phyloP scores from a whole-genome alignment of 2,888 invertebrate genomes.

The Cistogaster globosa region DNA sequence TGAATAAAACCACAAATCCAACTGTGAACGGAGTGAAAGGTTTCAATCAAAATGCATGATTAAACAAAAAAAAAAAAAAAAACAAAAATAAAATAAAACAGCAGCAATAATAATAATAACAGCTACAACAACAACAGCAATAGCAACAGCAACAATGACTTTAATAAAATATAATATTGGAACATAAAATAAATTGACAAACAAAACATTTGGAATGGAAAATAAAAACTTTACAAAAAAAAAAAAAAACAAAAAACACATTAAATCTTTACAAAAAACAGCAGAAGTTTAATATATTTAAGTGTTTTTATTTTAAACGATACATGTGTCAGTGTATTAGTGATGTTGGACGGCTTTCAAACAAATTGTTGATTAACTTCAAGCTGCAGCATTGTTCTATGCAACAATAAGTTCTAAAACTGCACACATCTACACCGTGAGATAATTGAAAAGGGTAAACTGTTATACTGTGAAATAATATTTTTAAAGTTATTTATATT shows the following conservation, averaged over 20 bases:
- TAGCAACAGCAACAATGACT: constrained; percentile 31
- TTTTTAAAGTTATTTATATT: too few species aligned
- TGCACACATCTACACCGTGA: constrained; percentile 15
- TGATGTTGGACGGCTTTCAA: constrained; percentile 51
- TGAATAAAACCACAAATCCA: constrained; percentile 65
- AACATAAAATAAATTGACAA: constrained; percentile 67
- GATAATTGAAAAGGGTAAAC: neutral
- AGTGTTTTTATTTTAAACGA: constrained; percentile 10
- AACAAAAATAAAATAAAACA: constrained; percentile 45
- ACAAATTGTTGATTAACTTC: constrained; percentile 46
- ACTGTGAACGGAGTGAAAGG: constrained; percentile 81
- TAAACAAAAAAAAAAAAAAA: constrained; percentile 75
- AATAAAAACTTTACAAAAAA: constrained; percentile 12
- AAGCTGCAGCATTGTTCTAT: constrained; percentile 51
- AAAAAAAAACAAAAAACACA: too few species aligned
- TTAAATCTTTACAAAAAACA: constrained; percentile 13
- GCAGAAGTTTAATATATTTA: constrained; percentile 46
- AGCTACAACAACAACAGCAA: constrained; percentile 15
- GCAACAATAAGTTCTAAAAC: constrained; percentile 18
- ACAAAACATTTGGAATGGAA: constrained; percentile 60
- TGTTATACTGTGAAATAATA: neutral
- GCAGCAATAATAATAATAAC: constrained; percentile 25
- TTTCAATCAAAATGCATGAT: constrained; percentile 77
- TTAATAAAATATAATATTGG: constrained; percentile 60
- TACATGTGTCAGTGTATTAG: constrained; percentile 7